A percentile compares a stretch with the other conserved stretches of the same genome.
These are phyloP conservation scores for Sanderia malayensis DNA, from an alignment of 30 jellyfish, hydroid and myxozoan genomes.

Conservation along the genomic window DNA sequence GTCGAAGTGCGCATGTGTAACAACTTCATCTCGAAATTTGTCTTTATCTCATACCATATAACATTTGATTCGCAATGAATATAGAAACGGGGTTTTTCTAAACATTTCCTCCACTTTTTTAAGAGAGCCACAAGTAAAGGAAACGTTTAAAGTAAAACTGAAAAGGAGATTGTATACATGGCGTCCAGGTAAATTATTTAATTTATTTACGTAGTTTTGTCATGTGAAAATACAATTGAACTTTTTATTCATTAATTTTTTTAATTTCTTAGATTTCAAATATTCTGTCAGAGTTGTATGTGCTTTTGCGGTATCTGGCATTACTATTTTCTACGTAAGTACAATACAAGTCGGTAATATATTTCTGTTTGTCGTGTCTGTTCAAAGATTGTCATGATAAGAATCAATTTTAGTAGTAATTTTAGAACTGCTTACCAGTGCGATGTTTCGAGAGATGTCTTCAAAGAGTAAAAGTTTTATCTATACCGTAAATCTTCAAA, in stretches of 20 bases:
- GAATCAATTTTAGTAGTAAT: too few species aligned
- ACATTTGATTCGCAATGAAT: too few species aligned
- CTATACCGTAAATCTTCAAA: neutral
- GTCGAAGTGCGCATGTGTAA: too few species aligned
- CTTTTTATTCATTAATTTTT: neutral
- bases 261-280: conserved; percentile 7
- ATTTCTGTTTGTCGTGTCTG: too few species aligned
- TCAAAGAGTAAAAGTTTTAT: neutral
- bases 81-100: too few species aligned
- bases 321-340: neutral
- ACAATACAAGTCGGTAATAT: neutral
- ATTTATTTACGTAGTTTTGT: neutral
- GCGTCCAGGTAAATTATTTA: conserved; percentile 46
- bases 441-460: too few species aligned
- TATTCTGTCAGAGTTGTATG: conserved; percentile 18
- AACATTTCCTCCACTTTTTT: too few species aligned
- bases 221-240: neutral
- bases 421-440: too few species aligned
- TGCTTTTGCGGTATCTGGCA: conserved; percentile 2
- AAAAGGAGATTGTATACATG: conserved; percentile 27
- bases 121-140: neutral
- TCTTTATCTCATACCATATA: too few species aligned
- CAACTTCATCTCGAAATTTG: too few species aligned
- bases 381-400: too few species aligned
- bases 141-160: conserved; percentile 21